A percentile compares a stretch with the other conserved stretches of the same genome.
phyloP scores from a whole-genome alignment of 2,113 vertebrate species.

The Rhea pennata region DNA sequence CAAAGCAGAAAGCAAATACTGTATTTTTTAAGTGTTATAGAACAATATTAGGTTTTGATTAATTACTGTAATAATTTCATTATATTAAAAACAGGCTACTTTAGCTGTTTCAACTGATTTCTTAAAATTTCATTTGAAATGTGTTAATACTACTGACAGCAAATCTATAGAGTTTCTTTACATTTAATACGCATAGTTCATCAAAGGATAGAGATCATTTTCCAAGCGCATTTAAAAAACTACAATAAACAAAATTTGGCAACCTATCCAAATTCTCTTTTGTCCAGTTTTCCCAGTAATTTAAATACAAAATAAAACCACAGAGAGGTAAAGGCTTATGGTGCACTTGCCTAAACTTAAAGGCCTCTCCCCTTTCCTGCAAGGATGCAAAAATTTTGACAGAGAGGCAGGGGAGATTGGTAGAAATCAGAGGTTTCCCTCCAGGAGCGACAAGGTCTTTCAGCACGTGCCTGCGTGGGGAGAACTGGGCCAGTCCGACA shows the following conservation, averaged over 20 bases:
- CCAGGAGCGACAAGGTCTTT: too few species aligned
- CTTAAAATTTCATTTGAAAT: background rate
- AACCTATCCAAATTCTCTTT: background rate
- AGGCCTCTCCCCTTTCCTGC: background rate
- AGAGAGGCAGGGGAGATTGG: background rate
- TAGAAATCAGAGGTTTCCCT: background rate
- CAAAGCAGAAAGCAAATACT: slow-evolving; percentile 31
- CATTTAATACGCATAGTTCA: background rate
- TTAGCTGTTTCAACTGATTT: background rate
- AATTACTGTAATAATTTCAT: background rate
- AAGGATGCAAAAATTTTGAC: background rate
- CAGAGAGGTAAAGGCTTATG: background rate
- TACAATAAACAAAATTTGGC: background rate
- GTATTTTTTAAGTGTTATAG: slow-evolving; percentile 20
- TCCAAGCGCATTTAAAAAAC: background rate
- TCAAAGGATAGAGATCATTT: slow-evolving; percentile 3
- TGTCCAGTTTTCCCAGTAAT: background rate
- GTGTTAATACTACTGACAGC: background rate
- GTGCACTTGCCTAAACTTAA: background rate
- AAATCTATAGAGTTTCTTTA: background rate
- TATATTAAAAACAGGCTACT: background rate
- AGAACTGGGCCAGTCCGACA: background rate
- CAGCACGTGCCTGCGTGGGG: background rate
- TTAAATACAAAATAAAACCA: background rate
- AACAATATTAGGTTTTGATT: slow-evolving; percentile 17